Evolutionary conservation across 1,140 invertebrate species (phyloP).

Genomic region (Stegodyphus dumicola): DNA sequence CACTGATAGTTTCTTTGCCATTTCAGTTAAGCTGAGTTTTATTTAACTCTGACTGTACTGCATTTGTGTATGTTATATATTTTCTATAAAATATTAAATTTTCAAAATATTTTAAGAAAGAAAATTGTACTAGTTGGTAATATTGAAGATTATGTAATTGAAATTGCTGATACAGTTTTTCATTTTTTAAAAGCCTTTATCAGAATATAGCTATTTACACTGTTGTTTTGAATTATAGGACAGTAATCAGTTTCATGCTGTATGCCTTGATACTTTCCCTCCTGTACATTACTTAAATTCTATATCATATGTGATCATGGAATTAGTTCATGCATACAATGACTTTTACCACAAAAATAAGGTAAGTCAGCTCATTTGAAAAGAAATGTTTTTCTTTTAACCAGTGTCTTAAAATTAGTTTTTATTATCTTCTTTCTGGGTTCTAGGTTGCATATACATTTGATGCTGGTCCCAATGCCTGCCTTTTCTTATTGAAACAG

Average conservation of each 20-base stretch:
- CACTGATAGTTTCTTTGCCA: no score
- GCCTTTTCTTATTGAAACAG: conserved; percentile 85
- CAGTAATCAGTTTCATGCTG: conserved; percentile 97
- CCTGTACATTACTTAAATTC: conserved; percentile 94
- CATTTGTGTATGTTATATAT: no score
- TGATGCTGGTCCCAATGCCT: conserved; percentile 97
- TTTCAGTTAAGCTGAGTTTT: no score
- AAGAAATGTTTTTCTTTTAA: background rate
- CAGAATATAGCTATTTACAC: no score
- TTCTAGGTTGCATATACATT: conserved; percentile 91
- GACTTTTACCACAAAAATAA: conserved; percentile 73
- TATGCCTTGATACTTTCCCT: conserved; percentile 94
- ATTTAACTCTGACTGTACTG: no score
- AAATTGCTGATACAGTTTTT: no score
- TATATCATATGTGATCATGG: conserved; percentile 81
- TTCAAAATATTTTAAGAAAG: no score
- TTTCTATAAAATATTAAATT: no score
- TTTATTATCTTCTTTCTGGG: conserved; percentile 57
- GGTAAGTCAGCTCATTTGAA: conserved; percentile 69
- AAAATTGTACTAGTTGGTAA: no score
- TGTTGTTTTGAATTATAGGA: conserved; percentile 72
- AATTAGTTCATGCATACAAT: conserved; percentile 88
- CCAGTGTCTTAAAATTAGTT: background rate
- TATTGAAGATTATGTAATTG: no score
- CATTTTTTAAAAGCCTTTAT: no score